Evolutionary conservation across 1,140 invertebrate species (phyloP), one percentile per base, ranked within the genome.

Genomic region (Drosophila subpulchrella): DNA sequence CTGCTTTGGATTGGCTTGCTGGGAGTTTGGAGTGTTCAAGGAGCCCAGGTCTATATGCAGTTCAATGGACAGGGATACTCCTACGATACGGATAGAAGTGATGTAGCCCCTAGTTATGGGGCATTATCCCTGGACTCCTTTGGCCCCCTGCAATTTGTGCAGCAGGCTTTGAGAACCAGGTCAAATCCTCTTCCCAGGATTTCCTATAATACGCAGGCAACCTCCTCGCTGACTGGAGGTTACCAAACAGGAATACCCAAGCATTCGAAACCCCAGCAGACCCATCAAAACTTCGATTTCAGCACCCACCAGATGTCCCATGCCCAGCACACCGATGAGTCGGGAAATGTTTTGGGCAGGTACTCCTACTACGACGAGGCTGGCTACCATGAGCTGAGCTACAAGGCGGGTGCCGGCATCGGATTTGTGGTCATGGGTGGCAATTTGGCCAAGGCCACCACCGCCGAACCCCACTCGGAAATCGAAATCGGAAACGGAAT

Each of bases 301-400:
- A 68, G 48, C 50, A 91, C 88, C 6, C 60, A 95, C 12, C 95
- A 96, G 72, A 95, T 95, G 84, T 93, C 95, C 74, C 92, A 95
- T 70, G 94, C 94, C 2, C 95, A 96, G 91, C 94, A 94, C 48
- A 95, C 95, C 72, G 95, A 96, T 85, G 93, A 94, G 1, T 93
- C 92, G 13, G 95, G 95, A 24, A 95, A 95, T 79, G 94, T 95
- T 0, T 86, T 95, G 72, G 95, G 95, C 27, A 95, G 95, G 4
- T 96, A 96, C 91, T 95, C 95, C 3, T 96, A 95, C 86, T 91
- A 95, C 30, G 95, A 96, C 78, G 95, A 95, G 30, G 83, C 83
- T 24, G 88, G 82, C 30, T 91, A 84, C 55, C 83, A 91, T 24
- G 88, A 91, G 62, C 41, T 91, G 6, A 90, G 79, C 75, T 91